Base-by-base conservation (phyloP, 2,797 vertebrate species). In the Ceyx erithaca region DNA sequence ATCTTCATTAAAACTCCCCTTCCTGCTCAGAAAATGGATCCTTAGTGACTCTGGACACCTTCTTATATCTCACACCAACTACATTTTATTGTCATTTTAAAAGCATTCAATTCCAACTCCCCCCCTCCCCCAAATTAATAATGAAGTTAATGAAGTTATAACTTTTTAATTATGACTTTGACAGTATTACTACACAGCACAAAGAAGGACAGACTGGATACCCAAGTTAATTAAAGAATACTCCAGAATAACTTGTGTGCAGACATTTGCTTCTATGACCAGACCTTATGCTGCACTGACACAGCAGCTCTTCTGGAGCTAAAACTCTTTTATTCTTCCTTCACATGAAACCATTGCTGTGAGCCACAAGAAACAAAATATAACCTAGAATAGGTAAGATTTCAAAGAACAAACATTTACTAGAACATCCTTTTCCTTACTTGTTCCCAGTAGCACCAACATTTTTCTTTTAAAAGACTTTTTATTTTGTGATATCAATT, bases 21-120 rank as follows among this genome's bases (percentile, higher is more conserved):
- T 95, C 87, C 82, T 87, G 28, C 72, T 95, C 46, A 76, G 75
- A 81, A 91, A 75, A 33, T 37, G 64, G 22, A 70, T 85, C 78
- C 31, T 67, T 92, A 35, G 31, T 73, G 64, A 46, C 64, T 78
- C 73, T 64, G 59, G 79, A 41, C 75, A 75, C 46, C 20, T 76
- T 90, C 58, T 58, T 78, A 18, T 8, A 64, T 25, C 22, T 81
- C 40, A 69, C 17, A 31, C 5, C 49, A 68, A 35, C 41, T 76
- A 31, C 49, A 58, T 86, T 67, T 68, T 11, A 14, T 5, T 28
- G 17, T 41, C 13, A 71, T 71, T 66, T 52, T 30, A 57, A 78
- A 14, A 62, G 37, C 67, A 78, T 12, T 67, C 31, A 43, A 40
- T 63, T 23, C 8, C 37, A 37, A 5, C 11, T 5, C 18, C 16